Conservation (phyloP, 2,888 invertebrate species). For the Stenchaetothrips biformis region DNA sequence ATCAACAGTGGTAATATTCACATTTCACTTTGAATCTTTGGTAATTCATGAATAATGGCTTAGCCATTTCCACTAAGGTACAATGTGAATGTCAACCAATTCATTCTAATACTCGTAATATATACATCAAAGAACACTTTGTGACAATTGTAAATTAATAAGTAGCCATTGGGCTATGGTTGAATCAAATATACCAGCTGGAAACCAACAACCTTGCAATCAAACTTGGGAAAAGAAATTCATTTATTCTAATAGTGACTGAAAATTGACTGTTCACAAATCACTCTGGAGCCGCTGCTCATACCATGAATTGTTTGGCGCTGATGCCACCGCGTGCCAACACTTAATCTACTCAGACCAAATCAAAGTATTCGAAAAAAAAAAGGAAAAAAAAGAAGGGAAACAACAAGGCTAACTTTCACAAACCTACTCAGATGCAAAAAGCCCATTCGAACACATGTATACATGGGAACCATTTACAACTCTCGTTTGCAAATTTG, state of each 20-base stretch:
- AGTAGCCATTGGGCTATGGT: not conserved
- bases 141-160: not conserved
- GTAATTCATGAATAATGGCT: slow-evolving; percentile 5
- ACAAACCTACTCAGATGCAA: slow-evolving; percentile 15
- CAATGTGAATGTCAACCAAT: not conserved
- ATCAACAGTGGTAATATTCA: not conserved
- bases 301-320: slow-evolving; percentile 18
- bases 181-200: not conserved
- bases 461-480: not conserved
- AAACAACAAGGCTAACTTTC: slow-evolving; percentile 15
- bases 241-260: slow-evolving; percentile 12
- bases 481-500: slow-evolving; percentile 8
- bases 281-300: slow-evolving; percentile 10
- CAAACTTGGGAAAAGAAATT: not conserved
- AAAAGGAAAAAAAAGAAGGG: not conserved
- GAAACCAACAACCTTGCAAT: slow-evolving; percentile 5
- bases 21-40: slow-evolving; percentile 25
- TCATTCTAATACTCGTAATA: not conserved
- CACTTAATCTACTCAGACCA: slow-evolving; percentile 24
- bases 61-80: not conserved
- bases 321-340: slow-evolving; percentile 17
- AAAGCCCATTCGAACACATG: slow-evolving; percentile 2
- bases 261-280: slow-evolving; percentile 22
- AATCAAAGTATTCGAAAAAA: slow-evolving; percentile 8
- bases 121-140: not conserved